Conservation (phyloP, 2,113 vertebrate species). For the Mormyrus lacerda region DNA sequence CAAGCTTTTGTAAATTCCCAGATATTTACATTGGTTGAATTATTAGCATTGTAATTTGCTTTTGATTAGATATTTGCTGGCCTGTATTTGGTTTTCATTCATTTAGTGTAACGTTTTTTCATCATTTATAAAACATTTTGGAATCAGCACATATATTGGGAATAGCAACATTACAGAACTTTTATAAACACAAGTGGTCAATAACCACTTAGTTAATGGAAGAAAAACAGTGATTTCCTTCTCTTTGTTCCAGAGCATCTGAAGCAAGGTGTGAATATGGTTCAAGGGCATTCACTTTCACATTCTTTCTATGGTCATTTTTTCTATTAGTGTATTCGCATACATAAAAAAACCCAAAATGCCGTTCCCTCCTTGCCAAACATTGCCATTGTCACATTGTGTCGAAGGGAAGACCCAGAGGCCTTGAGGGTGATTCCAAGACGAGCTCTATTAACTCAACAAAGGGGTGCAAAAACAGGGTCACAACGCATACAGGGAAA, state of each 20-base stretch:
- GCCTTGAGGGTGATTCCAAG: too few species aligned
- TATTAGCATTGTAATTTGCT: not conserved
- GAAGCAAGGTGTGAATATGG: not conserved
- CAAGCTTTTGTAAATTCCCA: not conserved
- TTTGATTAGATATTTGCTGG: not conserved
- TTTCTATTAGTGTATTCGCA: too few species aligned
- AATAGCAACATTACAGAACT: not conserved
- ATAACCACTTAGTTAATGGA: not conserved
- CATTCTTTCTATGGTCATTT: not conserved
- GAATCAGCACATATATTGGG: not conserved
- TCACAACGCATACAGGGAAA: too few species aligned
- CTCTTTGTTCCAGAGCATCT: not conserved
- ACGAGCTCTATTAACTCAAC: too few species aligned
- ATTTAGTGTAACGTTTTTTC: not conserved
- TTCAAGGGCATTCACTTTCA: not conserved
- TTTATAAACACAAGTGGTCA: not conserved
- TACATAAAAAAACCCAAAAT: too few species aligned
- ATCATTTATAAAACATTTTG: not conserved
- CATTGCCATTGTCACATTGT: too few species aligned
- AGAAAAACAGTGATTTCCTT: not conserved
- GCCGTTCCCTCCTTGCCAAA: too few species aligned
- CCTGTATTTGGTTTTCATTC: not conserved
- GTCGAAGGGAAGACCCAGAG: too few species aligned
- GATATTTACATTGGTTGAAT: not conserved
- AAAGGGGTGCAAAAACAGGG: too few species aligned